These are phyloP conservation scores for Agrenia bidenticulata DNA, from an alignment of 2,888 invertebrate species.

Conservation along the genomic window DNA sequence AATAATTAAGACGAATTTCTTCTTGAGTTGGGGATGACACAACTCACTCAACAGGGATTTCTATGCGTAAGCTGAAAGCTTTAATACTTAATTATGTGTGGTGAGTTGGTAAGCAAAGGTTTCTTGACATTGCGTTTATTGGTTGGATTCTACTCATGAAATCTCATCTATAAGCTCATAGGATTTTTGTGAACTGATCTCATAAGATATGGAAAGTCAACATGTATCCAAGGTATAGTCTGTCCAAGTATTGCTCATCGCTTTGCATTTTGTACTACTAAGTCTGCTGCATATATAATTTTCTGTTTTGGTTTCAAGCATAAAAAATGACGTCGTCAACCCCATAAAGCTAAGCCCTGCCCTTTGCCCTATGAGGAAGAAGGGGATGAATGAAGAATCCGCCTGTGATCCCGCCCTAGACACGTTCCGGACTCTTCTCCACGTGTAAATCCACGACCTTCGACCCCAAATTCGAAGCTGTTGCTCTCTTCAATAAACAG, in stretches of 20 bases:
- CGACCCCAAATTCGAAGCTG: slow-evolving; percentile 50
- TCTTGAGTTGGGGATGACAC: no score
- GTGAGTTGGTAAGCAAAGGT: no score
- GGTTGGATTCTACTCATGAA: no score
- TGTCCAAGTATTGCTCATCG: neutral
- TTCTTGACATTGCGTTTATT: no score
- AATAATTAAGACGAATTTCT: no score
- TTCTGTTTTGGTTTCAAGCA: slow-evolving; percentile 16
- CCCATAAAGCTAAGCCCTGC: slow-evolving; percentile 30
- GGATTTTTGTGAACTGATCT: no score
- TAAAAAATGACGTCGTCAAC: slow-evolving; percentile 21
- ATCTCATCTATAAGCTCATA: no score
- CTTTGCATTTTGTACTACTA: neutral
- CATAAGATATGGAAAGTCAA: no score
- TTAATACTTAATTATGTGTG: no score
- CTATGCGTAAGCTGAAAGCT: no score
- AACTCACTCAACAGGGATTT: no score
- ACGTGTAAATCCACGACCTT: slow-evolving; percentile 52
- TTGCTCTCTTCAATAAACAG: slow-evolving; percentile 28
- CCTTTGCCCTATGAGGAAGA: slow-evolving; percentile 32
- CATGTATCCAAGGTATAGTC: no score
- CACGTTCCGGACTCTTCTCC: slow-evolving; percentile 44
- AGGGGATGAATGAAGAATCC: slow-evolving; percentile 39
- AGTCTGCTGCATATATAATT: neutral
- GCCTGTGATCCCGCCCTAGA: slow-evolving; percentile 43